Percentiles rank a stretch among this genome's conserved stretches.
These are phyloP conservation scores for Chloebia gouldiae DNA, from an alignment of 2,113 vertebrate species.

Conservation along the genomic window DNA sequence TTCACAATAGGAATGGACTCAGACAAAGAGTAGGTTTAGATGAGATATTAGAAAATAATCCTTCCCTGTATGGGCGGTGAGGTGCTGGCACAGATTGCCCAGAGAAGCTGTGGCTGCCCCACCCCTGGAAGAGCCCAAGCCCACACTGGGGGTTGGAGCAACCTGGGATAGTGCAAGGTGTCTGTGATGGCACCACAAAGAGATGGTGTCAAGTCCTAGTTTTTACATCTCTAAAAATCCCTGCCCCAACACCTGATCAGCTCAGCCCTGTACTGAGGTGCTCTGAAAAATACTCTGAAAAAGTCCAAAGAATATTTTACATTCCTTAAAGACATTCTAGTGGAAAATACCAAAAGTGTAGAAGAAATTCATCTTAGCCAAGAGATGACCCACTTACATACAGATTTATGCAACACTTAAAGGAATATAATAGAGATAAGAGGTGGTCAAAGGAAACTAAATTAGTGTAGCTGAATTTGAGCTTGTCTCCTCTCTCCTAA, in stretches of 20 bases:
- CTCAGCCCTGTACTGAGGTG: not conserved
- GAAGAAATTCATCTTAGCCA: not conserved
- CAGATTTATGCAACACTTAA: not conserved
- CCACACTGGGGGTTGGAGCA: accelerated
- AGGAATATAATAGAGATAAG: not conserved
- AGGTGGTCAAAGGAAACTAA: not conserved
- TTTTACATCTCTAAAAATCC: not conserved
- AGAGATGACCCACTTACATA: not conserved
- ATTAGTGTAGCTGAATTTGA: not conserved
- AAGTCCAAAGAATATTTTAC: not conserved
- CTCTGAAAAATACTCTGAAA: not conserved
- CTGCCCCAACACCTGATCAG: not conserved
- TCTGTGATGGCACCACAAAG: not conserved
- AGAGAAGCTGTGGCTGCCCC: not conserved
- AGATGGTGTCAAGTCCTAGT: not conserved
- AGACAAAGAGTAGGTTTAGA: not conserved
- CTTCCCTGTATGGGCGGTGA: accelerated
- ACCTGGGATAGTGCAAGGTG: accelerated
- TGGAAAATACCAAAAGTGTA: not conserved
- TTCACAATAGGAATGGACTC: too few relatives aligned
- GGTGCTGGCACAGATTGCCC: not conserved
- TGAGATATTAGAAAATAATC: not conserved
- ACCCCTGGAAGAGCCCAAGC: not conserved
- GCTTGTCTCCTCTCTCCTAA: not conserved
- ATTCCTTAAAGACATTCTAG: not conserved